phyloP scores from a whole-genome alignment of 2,888 invertebrate species.

The Scaptomyza reducta region DNA sequence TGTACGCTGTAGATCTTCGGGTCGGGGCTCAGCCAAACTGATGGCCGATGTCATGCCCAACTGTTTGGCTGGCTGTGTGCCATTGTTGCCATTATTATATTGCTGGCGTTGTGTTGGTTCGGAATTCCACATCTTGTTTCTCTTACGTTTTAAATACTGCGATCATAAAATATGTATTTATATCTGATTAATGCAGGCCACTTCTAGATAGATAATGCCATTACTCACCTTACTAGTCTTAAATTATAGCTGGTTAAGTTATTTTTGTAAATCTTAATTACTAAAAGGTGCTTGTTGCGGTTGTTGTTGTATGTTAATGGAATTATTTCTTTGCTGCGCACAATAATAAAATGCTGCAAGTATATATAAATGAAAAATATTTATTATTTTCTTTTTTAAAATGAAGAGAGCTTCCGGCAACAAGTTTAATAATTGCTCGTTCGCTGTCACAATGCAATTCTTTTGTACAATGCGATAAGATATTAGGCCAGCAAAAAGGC shows the following conservation, averaged over 20 bases:
- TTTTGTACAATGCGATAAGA: slow-evolving; percentile 40
- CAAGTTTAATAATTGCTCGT: slow-evolving; percentile 4
- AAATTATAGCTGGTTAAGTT: slow-evolving; percentile 26
- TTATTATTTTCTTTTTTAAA: not conserved
- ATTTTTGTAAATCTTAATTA: slow-evolving; percentile 34
- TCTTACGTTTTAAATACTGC: slow-evolving; percentile 52
- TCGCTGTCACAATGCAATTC: slow-evolving; percentile 31
- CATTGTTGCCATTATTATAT: slow-evolving; percentile 80
- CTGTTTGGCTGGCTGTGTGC: slow-evolving; percentile 73
- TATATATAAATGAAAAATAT: not conserved
- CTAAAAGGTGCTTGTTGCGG: slow-evolving; percentile 35
- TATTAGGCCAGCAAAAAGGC: slow-evolving; percentile 20
- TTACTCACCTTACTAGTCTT: slow-evolving; percentile 58
- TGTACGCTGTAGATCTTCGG: slow-evolving; percentile 89
- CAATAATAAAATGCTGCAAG: slow-evolving; percentile 72
- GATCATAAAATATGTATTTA: slow-evolving; percentile 2
- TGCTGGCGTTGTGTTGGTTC: slow-evolving; percentile 75
- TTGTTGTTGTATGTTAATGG: slow-evolving; percentile 57
- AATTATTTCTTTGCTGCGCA: slow-evolving; percentile 60
- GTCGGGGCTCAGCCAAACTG: slow-evolving; percentile 92
- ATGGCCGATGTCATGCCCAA: slow-evolving; percentile 98
- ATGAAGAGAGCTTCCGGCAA: slow-evolving; percentile 22
- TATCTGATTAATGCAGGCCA: not conserved
- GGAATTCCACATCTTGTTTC: slow-evolving; percentile 83
- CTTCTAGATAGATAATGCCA: accelerated